Percentiles rank a stretch among this genome's conserved stretches.
Conservation (phyloP, 1,140 invertebrate genomes). For the Copidosoma floridanum region DNA sequence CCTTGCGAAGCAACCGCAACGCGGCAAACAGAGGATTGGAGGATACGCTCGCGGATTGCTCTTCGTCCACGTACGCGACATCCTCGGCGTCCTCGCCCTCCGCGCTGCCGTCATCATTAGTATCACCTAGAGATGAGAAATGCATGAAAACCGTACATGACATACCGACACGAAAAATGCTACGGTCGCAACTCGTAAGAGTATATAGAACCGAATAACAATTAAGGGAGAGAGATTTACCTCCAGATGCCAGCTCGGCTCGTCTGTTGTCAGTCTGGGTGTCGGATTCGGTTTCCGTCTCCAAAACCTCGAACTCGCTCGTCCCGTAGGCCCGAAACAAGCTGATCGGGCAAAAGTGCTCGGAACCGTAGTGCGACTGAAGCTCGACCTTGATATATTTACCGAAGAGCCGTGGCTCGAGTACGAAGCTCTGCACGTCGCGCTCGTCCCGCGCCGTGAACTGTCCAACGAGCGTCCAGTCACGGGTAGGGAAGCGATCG, state of each 20-base stretch:
- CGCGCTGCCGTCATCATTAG: constrained; percentile 28
- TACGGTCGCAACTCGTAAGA: background rate
- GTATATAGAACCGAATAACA: too few relatives aligned
- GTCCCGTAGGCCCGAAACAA: constrained; percentile 89
- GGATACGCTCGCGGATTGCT: too few relatives aligned
- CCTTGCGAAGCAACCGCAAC: too few relatives aligned
- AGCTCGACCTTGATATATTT: constrained; percentile 94
- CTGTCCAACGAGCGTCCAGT: constrained; percentile 86
- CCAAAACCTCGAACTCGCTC: constrained; percentile 84
- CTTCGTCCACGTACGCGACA: constrained; percentile 59
- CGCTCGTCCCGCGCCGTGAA: constrained; percentile 86
- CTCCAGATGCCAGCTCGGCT: constrained; percentile 3
- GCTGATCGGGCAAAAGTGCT: constrained; percentile 97
- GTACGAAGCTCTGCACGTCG: constrained; percentile 82
- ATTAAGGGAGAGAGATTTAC: background rate
- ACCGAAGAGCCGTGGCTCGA: constrained; percentile 79
- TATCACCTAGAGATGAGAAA: constrained; percentile 20
- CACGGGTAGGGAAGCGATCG: constrained; percentile 86
- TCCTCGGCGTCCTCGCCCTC: constrained; percentile 63
- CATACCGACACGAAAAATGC: background rate
- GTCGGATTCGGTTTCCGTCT: constrained; percentile 70
- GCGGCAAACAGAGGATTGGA: too few relatives aligned
- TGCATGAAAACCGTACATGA: background rate
- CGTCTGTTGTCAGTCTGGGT: constrained; percentile 45
- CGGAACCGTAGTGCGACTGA: constrained; percentile 88